Evolutionary conservation across 2,888 invertebrate species (phyloP).

Genomic region (Andrena praecox): DNA sequence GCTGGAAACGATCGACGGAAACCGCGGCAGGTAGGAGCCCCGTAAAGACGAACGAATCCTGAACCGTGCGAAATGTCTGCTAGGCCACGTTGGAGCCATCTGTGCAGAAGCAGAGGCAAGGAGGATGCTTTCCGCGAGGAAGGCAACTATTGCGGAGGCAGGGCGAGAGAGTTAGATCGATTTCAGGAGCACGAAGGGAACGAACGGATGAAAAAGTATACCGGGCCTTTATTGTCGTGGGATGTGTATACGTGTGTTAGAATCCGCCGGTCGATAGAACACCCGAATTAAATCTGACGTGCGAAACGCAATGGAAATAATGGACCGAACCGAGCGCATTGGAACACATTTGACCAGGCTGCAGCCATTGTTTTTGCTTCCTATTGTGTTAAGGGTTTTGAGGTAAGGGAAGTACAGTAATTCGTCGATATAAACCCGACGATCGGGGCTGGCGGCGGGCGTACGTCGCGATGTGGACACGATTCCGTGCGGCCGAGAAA

Average conservation of each 20-base stretch:
- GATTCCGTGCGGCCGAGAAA: no score
- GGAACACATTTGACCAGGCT: constrained; percentile 2
- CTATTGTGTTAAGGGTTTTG: background rate
- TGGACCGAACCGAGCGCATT: no score
- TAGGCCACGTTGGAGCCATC: background rate
- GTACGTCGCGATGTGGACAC: no score
- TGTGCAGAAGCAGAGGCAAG: background rate
- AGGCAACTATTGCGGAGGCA: background rate
- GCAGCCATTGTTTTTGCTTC: background rate
- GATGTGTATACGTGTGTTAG: background rate
- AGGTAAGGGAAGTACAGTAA: background rate
- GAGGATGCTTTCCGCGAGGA: constrained; percentile 25
- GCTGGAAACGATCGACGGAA: background rate
- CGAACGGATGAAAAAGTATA: background rate
- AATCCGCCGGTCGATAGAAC: constrained; percentile 9
- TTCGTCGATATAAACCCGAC: no score
- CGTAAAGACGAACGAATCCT: background rate
- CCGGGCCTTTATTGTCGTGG: constrained; percentile 12
- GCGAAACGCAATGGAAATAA: constrained; percentile 1
- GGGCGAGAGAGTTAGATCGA: background rate
- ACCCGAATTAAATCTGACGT: constrained; percentile 23
- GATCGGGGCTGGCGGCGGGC: no score
- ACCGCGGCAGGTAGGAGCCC: background rate
- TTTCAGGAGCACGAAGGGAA: background rate
- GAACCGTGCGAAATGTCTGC: background rate